phyloP scores from a whole-genome alignment of 37 sponge, comb jelly and placozoan species.

The Hormiphora californensis region DNA sequence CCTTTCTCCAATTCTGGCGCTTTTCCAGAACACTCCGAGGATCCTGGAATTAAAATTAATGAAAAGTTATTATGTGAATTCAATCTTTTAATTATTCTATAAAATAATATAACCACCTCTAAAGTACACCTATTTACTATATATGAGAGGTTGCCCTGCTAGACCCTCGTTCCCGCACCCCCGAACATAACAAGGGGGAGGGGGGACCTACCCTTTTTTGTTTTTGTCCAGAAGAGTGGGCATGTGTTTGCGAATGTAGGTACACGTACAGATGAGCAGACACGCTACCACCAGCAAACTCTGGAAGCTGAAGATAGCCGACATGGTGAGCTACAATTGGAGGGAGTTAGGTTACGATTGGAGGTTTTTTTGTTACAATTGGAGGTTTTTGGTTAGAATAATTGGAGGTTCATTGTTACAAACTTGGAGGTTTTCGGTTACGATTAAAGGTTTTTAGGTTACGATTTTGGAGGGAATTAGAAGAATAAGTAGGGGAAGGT shows the following conservation, averaged over 20 bases:
- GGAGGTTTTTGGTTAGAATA: too few species aligned
- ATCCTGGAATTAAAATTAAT: conserved; percentile 56
- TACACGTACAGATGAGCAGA: conserved; percentile 81
- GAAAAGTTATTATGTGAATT: too few species aligned
- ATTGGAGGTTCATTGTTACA: too few species aligned
- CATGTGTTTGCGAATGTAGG: conserved; percentile 72
- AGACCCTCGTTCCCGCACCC: too few species aligned
- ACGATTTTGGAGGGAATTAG: too few species aligned
- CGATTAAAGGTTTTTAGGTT: too few species aligned
- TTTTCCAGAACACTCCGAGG: conserved; percentile 75
- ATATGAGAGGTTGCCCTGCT: too few species aligned
- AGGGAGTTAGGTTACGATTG: too few species aligned
- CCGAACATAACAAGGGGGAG: neutral
- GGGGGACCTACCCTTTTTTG: conserved; percentile 73
- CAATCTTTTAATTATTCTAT: neutral
- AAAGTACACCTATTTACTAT: too few species aligned
- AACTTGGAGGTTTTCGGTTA: too few species aligned
- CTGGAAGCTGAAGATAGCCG: conserved; percentile 91
- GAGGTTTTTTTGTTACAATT: too few species aligned
- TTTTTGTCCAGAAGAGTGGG: conserved; percentile 70
- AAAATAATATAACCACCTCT: neutral
- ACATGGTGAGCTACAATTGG: conserved; percentile 67
- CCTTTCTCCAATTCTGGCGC: conserved; percentile 84
- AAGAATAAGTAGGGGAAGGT: too few species aligned
- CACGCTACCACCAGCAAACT: conserved; percentile 79